phyloP scores from a whole-genome alignment of 2,797 vertebrate genomes.

The Miichthys miiuy region DNA sequence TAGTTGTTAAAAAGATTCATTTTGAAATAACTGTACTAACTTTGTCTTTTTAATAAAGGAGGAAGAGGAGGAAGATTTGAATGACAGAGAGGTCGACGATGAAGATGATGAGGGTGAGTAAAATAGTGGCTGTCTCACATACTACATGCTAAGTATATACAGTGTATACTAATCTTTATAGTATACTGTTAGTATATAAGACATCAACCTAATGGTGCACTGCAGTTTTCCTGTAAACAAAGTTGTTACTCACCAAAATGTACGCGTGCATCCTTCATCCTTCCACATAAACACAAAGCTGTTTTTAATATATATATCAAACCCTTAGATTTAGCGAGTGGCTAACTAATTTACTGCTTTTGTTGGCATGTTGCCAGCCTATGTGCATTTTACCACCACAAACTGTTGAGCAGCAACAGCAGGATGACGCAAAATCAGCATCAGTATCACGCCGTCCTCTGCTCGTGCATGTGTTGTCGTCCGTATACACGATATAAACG shows the following conservation, averaged over 20 bases:
- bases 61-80: conserved; percentile 93
- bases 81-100: conserved; percentile 92
- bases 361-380: background rate
- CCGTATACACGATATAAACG: background rate
- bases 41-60: conserved; percentile 78
- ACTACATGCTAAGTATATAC: background rate
- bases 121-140: background rate
- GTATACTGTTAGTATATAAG: background rate
- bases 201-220: background rate
- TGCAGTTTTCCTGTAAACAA: background rate
- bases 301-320: no score
- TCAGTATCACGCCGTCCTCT: no score
- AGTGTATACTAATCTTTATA: background rate
- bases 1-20: background rate
- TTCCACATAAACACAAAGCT: no score
- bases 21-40: background rate
- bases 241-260: background rate
- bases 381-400: background rate
- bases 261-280: no score
- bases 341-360: background rate
- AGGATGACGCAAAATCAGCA: background rate
- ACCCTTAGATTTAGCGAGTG: no score
- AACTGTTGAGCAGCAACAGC: background rate
- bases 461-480: background rate
- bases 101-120: conserved; percentile 90